phyloP scores from a whole-genome alignment of 2,797 vertebrate genomes.

The Platyrinchus mystaceus region DNA sequence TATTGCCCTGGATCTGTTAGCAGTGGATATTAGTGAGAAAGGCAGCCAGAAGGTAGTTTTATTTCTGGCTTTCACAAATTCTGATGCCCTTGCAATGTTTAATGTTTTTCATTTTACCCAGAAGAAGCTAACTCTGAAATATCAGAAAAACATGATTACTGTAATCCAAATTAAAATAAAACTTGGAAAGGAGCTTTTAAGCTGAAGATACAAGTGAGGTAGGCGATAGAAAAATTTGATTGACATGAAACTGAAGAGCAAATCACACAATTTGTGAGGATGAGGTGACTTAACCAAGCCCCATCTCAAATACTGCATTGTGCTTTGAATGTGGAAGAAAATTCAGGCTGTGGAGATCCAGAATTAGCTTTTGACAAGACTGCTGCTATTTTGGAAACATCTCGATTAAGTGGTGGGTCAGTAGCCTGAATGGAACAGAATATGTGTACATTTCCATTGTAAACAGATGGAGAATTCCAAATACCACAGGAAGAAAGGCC shows the following conservation, averaged over 20 bases:
- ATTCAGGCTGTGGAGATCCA: not conserved
- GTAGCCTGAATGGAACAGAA: not conserved
- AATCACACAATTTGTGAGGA: not conserved
- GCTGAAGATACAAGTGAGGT: not conserved
- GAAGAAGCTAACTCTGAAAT: not conserved
- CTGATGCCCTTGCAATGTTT: not conserved
- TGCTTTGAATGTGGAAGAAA: not conserved
- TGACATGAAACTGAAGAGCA: not conserved
- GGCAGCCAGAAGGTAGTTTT: not conserved
- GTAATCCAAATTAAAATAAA: not conserved
- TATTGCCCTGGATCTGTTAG: not conserved
- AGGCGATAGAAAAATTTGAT: not conserved
- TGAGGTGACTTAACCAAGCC: not conserved
- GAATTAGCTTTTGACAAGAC: not conserved
- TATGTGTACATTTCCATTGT: not conserved
- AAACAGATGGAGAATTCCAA: slow-evolving; percentile 34
- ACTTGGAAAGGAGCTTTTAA: not conserved
- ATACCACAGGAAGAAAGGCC: not conserved
- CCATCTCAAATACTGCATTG: not conserved
- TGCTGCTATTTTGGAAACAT: not conserved
- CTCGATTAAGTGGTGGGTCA: not conserved
- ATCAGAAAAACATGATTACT: not conserved
- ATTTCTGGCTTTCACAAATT: slow-evolving; percentile 16
- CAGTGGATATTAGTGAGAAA: not conserved
- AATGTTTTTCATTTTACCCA: not conserved